Percentiles rank a stretch among this genome's conserved stretches.
phyloP scores from a whole-genome alignment of 2,113 vertebrate genomes.

The Rhineura floridana region DNA sequence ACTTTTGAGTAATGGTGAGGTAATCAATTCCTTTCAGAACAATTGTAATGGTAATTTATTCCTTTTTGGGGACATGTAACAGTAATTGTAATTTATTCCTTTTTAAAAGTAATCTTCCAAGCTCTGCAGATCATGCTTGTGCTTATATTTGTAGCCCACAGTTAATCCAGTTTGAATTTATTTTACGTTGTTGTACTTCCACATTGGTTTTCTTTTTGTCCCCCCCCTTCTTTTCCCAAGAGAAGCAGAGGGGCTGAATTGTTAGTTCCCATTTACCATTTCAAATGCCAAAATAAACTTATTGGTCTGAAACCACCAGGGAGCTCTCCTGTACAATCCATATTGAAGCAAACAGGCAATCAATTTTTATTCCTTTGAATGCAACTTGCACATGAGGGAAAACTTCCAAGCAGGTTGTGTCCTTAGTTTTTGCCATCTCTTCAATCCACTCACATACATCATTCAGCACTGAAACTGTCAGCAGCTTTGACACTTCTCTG shows the following conservation, averaged over 20 bases:
- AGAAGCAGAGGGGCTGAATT: background rate
- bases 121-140: too few relatives aligned
- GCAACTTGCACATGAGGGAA: background rate
- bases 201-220: background rate
- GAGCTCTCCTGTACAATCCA: background rate
- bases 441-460: background rate
- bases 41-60: too few relatives aligned
- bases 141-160: background rate
- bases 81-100: too few relatives aligned
- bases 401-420: background rate
- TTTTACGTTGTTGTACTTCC: background rate
- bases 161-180: background rate
- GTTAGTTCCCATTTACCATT: background rate
- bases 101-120: too few relatives aligned
- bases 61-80: too few relatives aligned
- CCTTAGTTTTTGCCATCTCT: background rate
- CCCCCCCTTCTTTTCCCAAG: background rate
- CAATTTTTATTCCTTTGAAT: background rate
- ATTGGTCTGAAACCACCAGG: background rate
- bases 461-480: background rate
- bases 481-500: background rate
- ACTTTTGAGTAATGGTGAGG: too few relatives aligned
- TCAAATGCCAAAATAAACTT: background rate
- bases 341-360: background rate
- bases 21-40: too few relatives aligned